These are phyloP conservation scores for Drosophila chauvacae DNA, from an alignment of 1,140 invertebrate species.

Conservation along the genomic window DNA sequence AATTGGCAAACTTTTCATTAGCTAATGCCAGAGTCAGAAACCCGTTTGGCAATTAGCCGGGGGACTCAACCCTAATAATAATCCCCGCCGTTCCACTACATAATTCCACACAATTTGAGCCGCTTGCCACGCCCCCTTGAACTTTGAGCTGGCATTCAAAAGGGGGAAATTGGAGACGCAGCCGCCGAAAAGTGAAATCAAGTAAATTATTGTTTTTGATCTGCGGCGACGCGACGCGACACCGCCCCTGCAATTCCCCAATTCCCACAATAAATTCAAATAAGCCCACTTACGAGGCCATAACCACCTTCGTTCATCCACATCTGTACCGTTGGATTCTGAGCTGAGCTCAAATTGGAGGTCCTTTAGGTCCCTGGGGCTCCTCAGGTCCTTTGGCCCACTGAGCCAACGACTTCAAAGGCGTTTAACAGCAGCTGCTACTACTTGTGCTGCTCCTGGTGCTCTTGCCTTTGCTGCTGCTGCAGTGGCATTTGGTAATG, in stretches of 20 bases:
- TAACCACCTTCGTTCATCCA: slow-evolving; percentile 33
- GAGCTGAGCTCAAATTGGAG: slow-evolving; percentile 4
- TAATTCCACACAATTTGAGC: slow-evolving; percentile 45
- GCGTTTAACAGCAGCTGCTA: slow-evolving; percentile 45
- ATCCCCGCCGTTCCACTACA: slow-evolving; percentile 23
- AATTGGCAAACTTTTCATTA: slow-evolving; percentile 41
- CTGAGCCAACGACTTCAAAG: slow-evolving; percentile 64
- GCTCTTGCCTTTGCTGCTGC: slow-evolving; percentile 24
- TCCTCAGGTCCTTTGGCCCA: slow-evolving; percentile 1
- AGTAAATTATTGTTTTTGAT: slow-evolving; percentile 77
- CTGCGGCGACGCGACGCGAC: slow-evolving; percentile 14
- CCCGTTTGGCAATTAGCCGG: slow-evolving; percentile 32
- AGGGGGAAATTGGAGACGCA: slow-evolving; percentile 6
- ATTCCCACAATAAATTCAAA: slow-evolving; percentile 69
- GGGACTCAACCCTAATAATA: slow-evolving; percentile 30
- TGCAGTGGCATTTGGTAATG: slow-evolving; percentile 67
- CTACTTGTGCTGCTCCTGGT: slow-evolving; percentile 16
- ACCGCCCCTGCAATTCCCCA: slow-evolving; percentile 22
- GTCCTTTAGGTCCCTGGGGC: background rate
- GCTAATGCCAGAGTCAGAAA: slow-evolving; percentile 22
- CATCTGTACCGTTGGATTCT: slow-evolving; percentile 31
- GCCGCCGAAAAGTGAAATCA: slow-evolving; percentile 47
- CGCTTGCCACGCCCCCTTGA: slow-evolving; percentile 13
- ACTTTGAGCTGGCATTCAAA: background rate
- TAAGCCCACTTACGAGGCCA: slow-evolving; percentile 48